Evolutionary conservation across 2,797 vertebrate genomes (phyloP), one percentile per base, ranked within the genome.

Genomic region (Poeciliopsis paucimaculata): DNA sequence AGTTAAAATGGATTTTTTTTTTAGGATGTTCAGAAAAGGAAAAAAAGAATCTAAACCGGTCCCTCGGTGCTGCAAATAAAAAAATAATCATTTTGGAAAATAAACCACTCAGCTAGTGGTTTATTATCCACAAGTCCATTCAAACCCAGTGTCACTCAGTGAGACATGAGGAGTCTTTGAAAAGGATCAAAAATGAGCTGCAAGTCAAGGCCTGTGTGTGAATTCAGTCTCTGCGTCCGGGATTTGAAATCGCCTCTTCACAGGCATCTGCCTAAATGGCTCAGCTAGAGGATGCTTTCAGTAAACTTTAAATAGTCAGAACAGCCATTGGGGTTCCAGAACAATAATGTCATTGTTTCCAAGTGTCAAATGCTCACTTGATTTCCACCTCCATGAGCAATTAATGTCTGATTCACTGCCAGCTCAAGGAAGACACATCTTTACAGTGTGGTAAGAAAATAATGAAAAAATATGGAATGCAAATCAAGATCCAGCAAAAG

Each of bases 261-360:
- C 75, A 83, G 80, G 78, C 83, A 79, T 84, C 84, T 84, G 79
- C 80, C 76, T 89, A 74, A 88, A 84, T 75, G 76, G 77, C 79
- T 81, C 83, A 81, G 73, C 82, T 74, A 83, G 34, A 15, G 72
- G 53, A 78, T 62, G 53, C 53, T 46, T 62, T 34, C 23, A 46
- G 41, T 78, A 78, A 60, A 80, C 72, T 78, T 71, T 72, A 74
- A 83, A 78, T 77, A 74, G 72, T 78, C 41, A 76, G 71, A 76
- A 77, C 49, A 41, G 6, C 41, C 5, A 16, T 57, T 49, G 45
- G 18, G 45, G 13, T 70, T 15, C 26, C 41, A 66, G 75, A 4
- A 60, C 9, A 55, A 75, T 4, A 12, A 46, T 34, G 26, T 49
- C n/a, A 41, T 72, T 36, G 36, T 62, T 55, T 39, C 53, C n/a